phyloP scores from a whole-genome alignment of 2,797 vertebrate genomes.

The Crocodylus rhombifer region DNA sequence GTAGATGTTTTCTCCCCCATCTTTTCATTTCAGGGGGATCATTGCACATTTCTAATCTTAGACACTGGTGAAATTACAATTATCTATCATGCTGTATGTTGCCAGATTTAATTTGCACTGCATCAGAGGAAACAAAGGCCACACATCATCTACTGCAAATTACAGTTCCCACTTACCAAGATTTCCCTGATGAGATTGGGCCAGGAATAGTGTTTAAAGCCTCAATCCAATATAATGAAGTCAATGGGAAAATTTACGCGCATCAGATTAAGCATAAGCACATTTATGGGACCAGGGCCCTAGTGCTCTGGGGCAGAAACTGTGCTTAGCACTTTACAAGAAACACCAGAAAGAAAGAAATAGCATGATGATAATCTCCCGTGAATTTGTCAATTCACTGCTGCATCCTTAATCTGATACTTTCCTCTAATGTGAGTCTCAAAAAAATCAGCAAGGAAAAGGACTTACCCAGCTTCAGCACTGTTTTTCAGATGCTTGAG shows the following conservation, averaged over 20 bases:
- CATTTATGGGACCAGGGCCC: neutral
- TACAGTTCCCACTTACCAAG: no score
- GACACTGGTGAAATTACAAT: no score
- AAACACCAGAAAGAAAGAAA: neutral
- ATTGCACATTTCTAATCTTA: neutral
- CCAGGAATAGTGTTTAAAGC: neutral
- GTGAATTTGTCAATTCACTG: neutral
- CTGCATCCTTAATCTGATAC: neutral
- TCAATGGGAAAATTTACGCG: neutral
- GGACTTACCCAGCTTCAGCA: no score
- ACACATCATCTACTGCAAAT: no score
- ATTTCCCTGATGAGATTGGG: no score
- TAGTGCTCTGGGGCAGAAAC: neutral
- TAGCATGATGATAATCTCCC: neutral
- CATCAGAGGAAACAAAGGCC: no score
- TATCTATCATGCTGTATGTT: no score
- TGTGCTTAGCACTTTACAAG: neutral
- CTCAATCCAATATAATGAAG: neutral
- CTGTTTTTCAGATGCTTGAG: no score
- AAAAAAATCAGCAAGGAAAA: neutral
- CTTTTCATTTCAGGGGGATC: neutral
- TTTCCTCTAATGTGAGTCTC: neutral
- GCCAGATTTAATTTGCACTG: no score
- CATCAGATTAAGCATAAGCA: neutral
- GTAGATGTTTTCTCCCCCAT: neutral